phyloP scores from a whole-genome alignment of 2,888 invertebrate genomes.

The Sabellastarte sp. region DNA sequence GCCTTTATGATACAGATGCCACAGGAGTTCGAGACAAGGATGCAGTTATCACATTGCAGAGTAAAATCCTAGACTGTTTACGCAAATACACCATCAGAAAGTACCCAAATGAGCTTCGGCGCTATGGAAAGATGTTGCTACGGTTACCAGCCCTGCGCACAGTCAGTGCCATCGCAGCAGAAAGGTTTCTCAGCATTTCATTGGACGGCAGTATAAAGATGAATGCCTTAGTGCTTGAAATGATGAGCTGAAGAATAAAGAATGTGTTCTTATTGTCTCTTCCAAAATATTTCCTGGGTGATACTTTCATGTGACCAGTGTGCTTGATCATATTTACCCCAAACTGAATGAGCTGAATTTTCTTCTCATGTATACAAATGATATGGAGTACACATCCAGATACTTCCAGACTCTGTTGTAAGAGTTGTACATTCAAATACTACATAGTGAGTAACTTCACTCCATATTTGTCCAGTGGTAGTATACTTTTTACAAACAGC shows the following conservation, averaged over 20 bases:
- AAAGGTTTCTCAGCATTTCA: constrained; percentile 52
- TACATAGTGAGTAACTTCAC: no score
- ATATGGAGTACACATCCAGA: no score
- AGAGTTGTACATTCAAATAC: no score
- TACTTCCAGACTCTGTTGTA: no score
- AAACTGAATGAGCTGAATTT: no score
- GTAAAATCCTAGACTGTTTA: constrained; percentile 50
- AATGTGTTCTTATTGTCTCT: no score
- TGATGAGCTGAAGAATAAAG: constrained; percentile 56
- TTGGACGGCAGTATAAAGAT: constrained; percentile 53
- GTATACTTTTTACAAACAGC: no score
- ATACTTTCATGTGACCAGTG: no score
- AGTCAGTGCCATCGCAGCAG: constrained; percentile 57
- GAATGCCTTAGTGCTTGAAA: constrained; percentile 55
- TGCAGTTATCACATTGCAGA: constrained; percentile 47
- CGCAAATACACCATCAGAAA: constrained; percentile 44
- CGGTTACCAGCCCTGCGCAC: constrained; percentile 55
- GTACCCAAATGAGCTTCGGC: constrained; percentile 42
- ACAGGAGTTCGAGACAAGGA: constrained; percentile 48
- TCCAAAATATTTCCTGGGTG: no score
- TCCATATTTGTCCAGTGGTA: no score
- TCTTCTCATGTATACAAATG: no score
- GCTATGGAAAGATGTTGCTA: constrained; percentile 54
- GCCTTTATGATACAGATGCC: constrained; percentile 57
- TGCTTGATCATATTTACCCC: no score